Evolutionary conservation across 2,113 vertebrate species (phyloP).

Genomic region (Haplochromis burtoni): DNA sequence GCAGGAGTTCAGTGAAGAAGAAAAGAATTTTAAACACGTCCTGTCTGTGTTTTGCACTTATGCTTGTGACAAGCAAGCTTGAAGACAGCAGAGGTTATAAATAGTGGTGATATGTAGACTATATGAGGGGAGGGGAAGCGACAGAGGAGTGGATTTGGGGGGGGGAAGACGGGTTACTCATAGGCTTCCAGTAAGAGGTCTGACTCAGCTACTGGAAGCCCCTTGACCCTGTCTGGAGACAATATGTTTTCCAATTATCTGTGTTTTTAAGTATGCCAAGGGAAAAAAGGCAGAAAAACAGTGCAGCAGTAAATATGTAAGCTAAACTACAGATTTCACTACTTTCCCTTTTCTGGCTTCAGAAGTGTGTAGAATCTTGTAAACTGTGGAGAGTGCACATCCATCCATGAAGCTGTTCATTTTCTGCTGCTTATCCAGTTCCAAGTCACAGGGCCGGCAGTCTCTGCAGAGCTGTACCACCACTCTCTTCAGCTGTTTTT

Average conservation of each 20-base stretch:
- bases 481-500: background rate
- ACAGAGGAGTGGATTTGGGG: background rate
- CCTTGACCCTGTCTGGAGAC: constrained; percentile 43
- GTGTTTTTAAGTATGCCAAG: constrained; percentile 8
- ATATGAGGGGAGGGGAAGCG: background rate
- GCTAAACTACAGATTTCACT: background rate
- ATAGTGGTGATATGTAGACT: background rate
- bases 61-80: background rate
- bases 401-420: background rate
- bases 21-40: background rate
- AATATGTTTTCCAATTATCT: background rate
- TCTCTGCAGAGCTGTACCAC: background rate
- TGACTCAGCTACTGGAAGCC: constrained; percentile 61
- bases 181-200: constrained; percentile 58
- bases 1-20: background rate
- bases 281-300: background rate
- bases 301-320: background rate
- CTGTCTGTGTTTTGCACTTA: background rate
- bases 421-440: background rate
- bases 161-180: constrained; percentile 44
- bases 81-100: background rate
- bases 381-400: background rate
- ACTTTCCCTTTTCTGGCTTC: background rate
- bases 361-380: background rate
- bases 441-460: background rate